These are phyloP conservation scores for Ceratosolen solmsi DNA, from an alignment of 1,140 invertebrate genomes.

Conservation along the genomic window DNA sequence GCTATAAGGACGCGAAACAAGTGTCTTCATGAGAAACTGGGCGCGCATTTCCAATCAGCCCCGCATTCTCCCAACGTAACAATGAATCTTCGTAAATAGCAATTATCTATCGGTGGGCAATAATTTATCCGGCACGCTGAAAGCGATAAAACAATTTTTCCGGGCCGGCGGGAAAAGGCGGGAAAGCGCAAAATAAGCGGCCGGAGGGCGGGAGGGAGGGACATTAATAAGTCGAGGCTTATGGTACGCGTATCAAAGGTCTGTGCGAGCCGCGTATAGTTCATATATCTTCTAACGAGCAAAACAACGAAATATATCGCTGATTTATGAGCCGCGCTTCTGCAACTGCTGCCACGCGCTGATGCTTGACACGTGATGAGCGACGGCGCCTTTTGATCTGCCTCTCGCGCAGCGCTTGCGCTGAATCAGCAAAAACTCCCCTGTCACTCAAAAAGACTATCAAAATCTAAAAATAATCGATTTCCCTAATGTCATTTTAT, in stretches of 20 bases:
- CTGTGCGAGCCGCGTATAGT: conserved; percentile 21
- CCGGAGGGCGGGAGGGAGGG: background rate
- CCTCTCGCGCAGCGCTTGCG: conserved; percentile 35
- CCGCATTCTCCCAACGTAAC: too few species aligned
- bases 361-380: conserved; percentile 59
- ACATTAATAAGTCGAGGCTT: conserved; percentile 17
- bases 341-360: conserved; percentile 53
- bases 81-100: background rate
- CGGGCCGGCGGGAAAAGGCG: background rate
- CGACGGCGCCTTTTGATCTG: conserved; percentile 60
- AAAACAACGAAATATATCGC: conserved; percentile 62
- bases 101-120: conserved; percentile 20
- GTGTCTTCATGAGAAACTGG: background rate
- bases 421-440: conserved; percentile 40
- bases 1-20: background rate
- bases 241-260: conserved; percentile 38
- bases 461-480: conserved; percentile 50
- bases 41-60: background rate
- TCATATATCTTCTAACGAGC: conserved; percentile 57
- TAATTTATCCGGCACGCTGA: background rate
- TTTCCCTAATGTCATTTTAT: conserved; percentile 43
- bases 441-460: conserved; percentile 49
- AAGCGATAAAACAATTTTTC: conserved; percentile 24
- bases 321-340: conserved; percentile 59
- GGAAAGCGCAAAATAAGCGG: background rate